Evolutionary conservation across 2,113 vertebrate species (phyloP), one percentile per base, ranked within the genome.

Genomic region (Mohoua ochrocephala): DNA sequence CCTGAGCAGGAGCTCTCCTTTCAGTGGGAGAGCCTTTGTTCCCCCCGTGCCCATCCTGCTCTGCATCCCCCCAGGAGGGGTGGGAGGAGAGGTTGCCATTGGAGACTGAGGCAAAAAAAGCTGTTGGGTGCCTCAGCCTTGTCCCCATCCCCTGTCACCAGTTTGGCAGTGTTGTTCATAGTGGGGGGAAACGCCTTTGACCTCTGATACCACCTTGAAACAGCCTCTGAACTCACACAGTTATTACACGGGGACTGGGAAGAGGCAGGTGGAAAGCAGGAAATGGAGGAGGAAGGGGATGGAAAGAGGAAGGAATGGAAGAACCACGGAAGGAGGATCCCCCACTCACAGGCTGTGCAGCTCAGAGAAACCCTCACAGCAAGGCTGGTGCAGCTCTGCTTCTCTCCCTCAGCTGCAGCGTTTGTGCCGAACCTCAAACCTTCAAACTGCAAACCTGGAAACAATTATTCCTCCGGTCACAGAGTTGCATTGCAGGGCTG

Each of bases 211-310:
- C 26, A 41, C 21, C 10, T 33, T 1, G 0, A 15, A 52, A 39
- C 3, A 3, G 7, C 13, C 20, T 42, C 26, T 73, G 35, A 9
- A 15, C 8, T 15, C 39, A 35, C 33, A 37, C 18, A 64, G 37
- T 11, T 44, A 11, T 1, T 1, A 0, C 14, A 5, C 1, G 13
- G 21, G 12, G 22, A 5, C 9, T 52, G 37, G 24, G 22, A 56
- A 63, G 13, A 57, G 13, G 24, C 11, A 19, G 59, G 19, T 33
- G 18, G 59, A 28, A 60, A 52, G 9, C 6, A 4, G 7, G 3
- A 75, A 44, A 20, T 8, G 7, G 15, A 68, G 68, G 26, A 57
- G 30, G 8, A 49, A 11, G 21, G 10, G 17, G 20, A 33, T 22
- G 27, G 39, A 12, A 57, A n/a, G 41, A 16, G 42, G 26, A 30